phyloP scores from a whole-genome alignment of 2,113 vertebrate genomes.

The Artemisiospiza belli region DNA sequence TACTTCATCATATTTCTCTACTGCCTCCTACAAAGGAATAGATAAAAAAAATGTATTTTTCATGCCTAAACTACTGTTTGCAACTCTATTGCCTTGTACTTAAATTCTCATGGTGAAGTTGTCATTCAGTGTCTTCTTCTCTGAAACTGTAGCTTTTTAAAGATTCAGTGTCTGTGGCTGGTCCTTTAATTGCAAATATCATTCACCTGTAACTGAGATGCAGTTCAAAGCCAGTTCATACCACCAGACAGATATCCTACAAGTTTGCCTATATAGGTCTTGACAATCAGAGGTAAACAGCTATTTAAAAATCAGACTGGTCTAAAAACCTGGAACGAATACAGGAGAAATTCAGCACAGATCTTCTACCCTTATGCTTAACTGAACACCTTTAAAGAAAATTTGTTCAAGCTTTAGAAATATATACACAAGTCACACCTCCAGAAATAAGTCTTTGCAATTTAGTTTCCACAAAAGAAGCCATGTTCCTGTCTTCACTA shows the following conservation, averaged over 20 bases:
- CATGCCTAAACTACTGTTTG: background rate
- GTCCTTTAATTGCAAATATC: background rate
- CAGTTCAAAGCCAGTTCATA: background rate
- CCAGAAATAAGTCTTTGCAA: background rate
- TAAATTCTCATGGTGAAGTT: background rate
- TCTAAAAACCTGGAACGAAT: background rate
- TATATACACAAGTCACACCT: background rate
- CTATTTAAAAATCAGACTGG: background rate
- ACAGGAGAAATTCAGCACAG: background rate
- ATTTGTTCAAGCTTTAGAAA: background rate
- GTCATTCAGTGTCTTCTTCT: background rate
- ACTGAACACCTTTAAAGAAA: background rate
- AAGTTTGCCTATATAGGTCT: background rate
- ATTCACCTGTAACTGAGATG: background rate
- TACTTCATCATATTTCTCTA: slow-evolving; percentile 92
- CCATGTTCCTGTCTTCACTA: background rate
- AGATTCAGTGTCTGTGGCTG: background rate
- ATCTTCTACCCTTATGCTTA: background rate
- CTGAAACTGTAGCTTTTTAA: background rate
- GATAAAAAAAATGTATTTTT: background rate
- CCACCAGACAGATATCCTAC: background rate
- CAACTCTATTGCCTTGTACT: background rate
- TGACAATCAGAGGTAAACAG: background rate
- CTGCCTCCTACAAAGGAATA: slow-evolving; percentile 81
- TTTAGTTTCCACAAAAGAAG: background rate